Conservation (phyloP, 2,113 vertebrate genomes). For the Trachemys scripta region DNA sequence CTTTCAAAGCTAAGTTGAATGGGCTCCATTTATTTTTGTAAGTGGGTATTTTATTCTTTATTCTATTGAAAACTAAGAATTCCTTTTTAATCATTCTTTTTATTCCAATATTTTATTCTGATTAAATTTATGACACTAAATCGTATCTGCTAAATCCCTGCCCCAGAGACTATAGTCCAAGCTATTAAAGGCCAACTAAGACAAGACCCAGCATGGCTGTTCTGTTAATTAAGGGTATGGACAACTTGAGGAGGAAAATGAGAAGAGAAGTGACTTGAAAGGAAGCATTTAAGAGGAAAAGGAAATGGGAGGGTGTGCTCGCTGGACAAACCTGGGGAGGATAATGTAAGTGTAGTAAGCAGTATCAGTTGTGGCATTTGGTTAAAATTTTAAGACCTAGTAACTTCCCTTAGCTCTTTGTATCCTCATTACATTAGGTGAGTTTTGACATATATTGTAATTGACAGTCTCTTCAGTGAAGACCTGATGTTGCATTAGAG, state of each 20-base stretch:
- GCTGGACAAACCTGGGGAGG: neutral
- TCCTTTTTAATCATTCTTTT: neutral
- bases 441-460: neutral
- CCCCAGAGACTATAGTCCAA: neutral
- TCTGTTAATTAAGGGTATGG: neutral
- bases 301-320: neutral
- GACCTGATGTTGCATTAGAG: neutral
- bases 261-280: neutral
- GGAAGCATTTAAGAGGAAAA: neutral
- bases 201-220: neutral
- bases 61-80: constrained; percentile 4
- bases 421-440: constrained; percentile 1
- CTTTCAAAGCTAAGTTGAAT: neutral
- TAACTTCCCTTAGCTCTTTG: neutral
- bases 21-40: neutral
- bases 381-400: neutral
- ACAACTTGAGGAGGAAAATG: neutral
- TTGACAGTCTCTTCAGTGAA: neutral
- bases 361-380: constrained; percentile 24
- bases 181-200: neutral
- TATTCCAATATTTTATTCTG: neutral
- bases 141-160: neutral
- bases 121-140: neutral
- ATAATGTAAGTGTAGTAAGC: neutral
- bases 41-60: neutral